Evolutionary conservation across 2,888 invertebrate species (phyloP), one percentile per base, ranked within the genome.

Genomic region (Thera obeliscata): DNA sequence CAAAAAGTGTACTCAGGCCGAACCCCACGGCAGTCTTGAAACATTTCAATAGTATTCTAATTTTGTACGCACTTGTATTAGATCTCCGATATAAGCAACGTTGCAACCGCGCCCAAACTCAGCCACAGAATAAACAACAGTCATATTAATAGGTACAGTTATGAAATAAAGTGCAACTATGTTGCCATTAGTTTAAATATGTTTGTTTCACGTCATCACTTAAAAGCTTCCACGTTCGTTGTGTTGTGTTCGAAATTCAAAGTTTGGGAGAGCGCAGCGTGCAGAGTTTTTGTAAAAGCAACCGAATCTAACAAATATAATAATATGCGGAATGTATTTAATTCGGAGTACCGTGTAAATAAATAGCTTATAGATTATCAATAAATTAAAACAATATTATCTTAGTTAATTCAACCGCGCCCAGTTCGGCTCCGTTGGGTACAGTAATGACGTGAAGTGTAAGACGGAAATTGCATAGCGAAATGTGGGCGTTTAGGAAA

Each of bases 401-500:
- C 52, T 52, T 52, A 49, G 65, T 52, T 54, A 63, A 41, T 56
- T 22, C 60, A 56, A 46, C 67, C 64, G 60, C 67, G 57, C 67
- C 67, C 54, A 61, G 67, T 64, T 68, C 55, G 6, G 64, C 64
- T 64, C 64, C 35, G 12, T 61, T 54, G 64, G 55, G 33, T 64
- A 61, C 54, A 64, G 64, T 68, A 57, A 64, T 50, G 68, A 64
- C 12, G 56, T 57, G 48, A 64, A 68, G 67, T 64, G 57, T 33
- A 61, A 58, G 52, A 64, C 61, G 52, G 61, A 57, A 61, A 64
- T 54, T 58, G 56, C 46, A 5, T 11, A 48, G 49, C 35, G 35
- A 55, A 63, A 33, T 57, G 56, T 56, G 22, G 63, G 60, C 60
- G 65, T 56, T 71, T 33, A 3, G 38, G 56, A 50, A 61, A 56